These are phyloP conservation scores for Amorpha juglandis DNA, from an alignment of 2,888 invertebrate species.

Conservation along the genomic window DNA sequence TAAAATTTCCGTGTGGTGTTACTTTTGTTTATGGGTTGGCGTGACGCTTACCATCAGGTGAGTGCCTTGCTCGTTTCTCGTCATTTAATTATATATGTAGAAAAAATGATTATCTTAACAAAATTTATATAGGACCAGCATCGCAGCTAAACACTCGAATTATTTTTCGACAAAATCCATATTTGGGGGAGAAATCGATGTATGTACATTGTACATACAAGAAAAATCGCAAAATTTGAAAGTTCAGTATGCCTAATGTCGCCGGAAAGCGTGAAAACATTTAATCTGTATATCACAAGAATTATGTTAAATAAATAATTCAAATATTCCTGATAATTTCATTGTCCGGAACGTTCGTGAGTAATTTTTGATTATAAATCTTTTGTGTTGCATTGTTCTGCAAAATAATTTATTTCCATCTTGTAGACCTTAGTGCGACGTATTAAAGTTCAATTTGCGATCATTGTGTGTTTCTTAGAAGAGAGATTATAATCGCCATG, in stretches of 20 bases:
- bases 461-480: neutral
- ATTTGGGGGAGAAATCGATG: too few species aligned
- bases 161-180: too few species aligned
- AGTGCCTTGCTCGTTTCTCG: too few species aligned
- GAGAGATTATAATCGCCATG: neutral
- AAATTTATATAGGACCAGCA: too few species aligned
- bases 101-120: too few species aligned
- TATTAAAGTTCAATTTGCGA: constrained; percentile 7
- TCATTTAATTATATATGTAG: too few species aligned
- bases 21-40: too few species aligned
- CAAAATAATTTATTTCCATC: neutral
- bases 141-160: too few species aligned
- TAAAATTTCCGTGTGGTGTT: too few species aligned
- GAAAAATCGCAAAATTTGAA: neutral
- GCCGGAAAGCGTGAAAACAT: constrained; percentile 3
- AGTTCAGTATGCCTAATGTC: neutral
- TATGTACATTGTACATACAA: too few species aligned
- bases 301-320: constrained; percentile 21
- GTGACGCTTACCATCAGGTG: too few species aligned
- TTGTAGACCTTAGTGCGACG: neutral
- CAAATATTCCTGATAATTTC: constrained; percentile 20
- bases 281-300: constrained; percentile 1
- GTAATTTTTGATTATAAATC: constrained; percentile 55
- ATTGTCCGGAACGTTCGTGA: constrained; percentile 38
- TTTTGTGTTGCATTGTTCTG: constrained; percentile 37